A percentile compares a stretch with the other conserved stretches of the same genome.
These are phyloP conservation scores for Orussus abietinus DNA, from an alignment of 1,140 invertebrate genomes.

Conservation along the genomic window DNA sequence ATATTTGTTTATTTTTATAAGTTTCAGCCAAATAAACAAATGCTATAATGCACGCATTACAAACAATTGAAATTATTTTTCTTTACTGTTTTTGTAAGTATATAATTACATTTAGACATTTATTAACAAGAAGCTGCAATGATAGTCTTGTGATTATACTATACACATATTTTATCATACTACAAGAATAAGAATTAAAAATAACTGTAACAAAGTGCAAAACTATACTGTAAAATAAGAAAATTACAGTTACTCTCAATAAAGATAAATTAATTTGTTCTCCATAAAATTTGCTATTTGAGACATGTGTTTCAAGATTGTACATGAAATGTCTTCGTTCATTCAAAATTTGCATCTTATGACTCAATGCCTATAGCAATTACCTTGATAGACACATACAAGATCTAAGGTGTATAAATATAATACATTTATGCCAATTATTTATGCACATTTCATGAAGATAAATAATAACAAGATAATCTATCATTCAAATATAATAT, in stretches of 20 bases:
- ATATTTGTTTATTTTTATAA: no score
- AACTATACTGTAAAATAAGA: slow-evolving; percentile 4
- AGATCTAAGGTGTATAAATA: no score
- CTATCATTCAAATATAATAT: no score
- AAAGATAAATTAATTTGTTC: slow-evolving; percentile 12
- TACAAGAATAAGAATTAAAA: slow-evolving; percentile 16
- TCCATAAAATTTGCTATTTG: neutral
- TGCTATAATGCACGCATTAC: no score
- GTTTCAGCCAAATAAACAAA: no score
- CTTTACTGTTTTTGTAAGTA: slow-evolving; percentile 1
- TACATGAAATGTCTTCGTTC: slow-evolving; percentile 8
- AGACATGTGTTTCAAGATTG: slow-evolving; percentile 9
- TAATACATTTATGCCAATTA: no score
- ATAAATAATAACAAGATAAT: no score
- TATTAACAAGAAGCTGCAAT: slow-evolving; percentile 29
- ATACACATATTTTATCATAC: slow-evolving; percentile 16
- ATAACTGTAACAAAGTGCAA: slow-evolving; percentile 15
- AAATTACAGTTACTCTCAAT: slow-evolving; percentile 3
- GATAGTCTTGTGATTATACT: slow-evolving; percentile 4
- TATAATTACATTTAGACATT: slow-evolving; percentile 24
- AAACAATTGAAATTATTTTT: no score
- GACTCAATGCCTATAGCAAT: neutral
- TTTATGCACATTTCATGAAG: no score
- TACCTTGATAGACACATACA: no score
- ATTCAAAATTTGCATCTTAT: slow-evolving; percentile 6